phyloP scores from a whole-genome alignment of 2,797 vertebrate genomes.

The Esox lucius region DNA sequence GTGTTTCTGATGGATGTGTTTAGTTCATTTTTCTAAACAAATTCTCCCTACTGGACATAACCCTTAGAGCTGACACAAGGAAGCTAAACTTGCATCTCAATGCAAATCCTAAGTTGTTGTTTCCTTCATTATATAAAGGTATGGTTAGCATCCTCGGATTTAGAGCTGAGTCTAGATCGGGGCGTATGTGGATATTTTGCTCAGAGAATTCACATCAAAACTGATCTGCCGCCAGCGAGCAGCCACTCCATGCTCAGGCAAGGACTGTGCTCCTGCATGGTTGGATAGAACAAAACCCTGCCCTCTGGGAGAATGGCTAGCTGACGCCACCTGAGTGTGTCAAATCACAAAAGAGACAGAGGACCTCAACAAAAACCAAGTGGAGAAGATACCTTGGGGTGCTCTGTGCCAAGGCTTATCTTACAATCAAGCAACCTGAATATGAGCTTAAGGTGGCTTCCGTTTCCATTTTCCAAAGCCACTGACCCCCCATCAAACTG shows the following conservation, averaged over 20 bases:
- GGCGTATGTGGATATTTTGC: background rate
- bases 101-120: background rate
- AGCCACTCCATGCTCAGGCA: conserved; percentile 7
- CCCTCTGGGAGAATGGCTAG: conserved; percentile 5
- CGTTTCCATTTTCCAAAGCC: no score
- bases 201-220: background rate
- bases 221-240: background rate
- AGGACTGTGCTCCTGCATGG: conserved; percentile 5
- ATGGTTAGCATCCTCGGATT: background rate
- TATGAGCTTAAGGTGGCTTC: background rate
- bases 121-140: background rate
- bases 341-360: conserved; percentile 11
- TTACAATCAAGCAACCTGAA: background rate
- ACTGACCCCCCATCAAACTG: no score
- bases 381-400: background rate
- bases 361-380: background rate
- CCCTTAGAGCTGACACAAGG: background rate
- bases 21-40: background rate
- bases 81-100: background rate
- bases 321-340: conserved; percentile 6
- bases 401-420: background rate
- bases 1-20: background rate
- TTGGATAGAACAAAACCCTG: conserved; percentile 16
- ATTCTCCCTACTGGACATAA: background rate
- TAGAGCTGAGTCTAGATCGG: background rate